Base-by-base conservation (phyloP, 2,888 invertebrate genomes). In the Myopa tessellatipennis region DNA sequence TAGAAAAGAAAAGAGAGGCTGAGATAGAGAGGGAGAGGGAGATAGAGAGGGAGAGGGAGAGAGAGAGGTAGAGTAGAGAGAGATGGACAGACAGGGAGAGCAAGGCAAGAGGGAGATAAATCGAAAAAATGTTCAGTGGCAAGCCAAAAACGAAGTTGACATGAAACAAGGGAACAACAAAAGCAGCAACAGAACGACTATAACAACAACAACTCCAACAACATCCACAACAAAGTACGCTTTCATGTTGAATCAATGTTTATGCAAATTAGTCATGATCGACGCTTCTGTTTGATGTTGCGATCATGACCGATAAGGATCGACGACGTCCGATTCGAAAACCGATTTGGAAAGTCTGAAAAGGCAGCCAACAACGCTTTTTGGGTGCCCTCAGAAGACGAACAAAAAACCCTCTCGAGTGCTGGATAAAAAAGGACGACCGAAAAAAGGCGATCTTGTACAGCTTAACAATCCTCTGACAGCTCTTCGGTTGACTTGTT, bases 281-380 rank as follows among this genome's bases (percentile, higher is more conserved):
- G 63, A 52, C 76, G 76, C 76, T 76, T 76, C 70, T 61, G 76
- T 74, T 74, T 74, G 76, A 76, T 76, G 76, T 70, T 69, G 70
- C 61, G 76, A 76, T 76, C 70, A 36, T 68, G 58, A 40, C 40
- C 50, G 69, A 70, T 69, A 70, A 58, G 55, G 55, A 67, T 74
- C 74, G 38, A 5, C 3, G 38, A n/a, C 61, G 45, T 55, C 16
- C 73, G 45, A 73, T 73, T 40, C 18, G 73, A 73, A 73, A 73
- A 60, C 58, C 36, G 55, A 73, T 73, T 73, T 45, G 18, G 73
- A 18, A 14, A 45, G 38, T 61, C 61, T 26, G 34, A 70, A 70
- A 34, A 69, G 3, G 3, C 1, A 55, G 1, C 55, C 45, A 45
- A 45, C 45, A 26, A 45, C 45, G 68, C 45, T 45, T 45, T n/a